Evolutionary conservation across 53 echinoderm and acorn worm genomes (phyloP), one percentile per base, ranked within the genome.

Genomic region (Astropecten irregularis): DNA sequence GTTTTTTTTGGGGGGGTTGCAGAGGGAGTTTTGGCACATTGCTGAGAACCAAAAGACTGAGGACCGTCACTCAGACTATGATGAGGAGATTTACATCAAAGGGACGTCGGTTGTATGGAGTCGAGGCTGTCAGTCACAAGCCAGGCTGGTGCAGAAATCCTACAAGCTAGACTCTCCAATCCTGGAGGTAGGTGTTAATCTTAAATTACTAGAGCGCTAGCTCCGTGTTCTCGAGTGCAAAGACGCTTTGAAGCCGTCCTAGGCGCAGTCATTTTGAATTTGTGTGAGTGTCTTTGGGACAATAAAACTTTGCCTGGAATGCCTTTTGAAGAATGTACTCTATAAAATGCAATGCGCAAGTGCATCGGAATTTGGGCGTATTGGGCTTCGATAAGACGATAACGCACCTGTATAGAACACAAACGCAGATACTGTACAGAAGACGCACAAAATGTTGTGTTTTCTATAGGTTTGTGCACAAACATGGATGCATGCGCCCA

Each of bases 1-100:
- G n/a, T n/a, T n/a, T n/a, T n/a, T n/a, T n/a, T n/a, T n/a, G n/a
- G n/a, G n/a, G n/a, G n/a, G n/a, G n/a, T n/a, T n/a, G n/a, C n/a
- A 85, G 86, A 66, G 38, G 55, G 91, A 91, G 82, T 69, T 59
- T 40, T 91, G 91, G 92, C 88, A 88, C 34, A 76, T 92, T 3
- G 37, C 73, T 44, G 76, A 71, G 35, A 83, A 57, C 40, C 29
- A 34, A 2, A 73, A 69, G 64, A 48, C 51, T 3, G 85, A 71
- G 27, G 18, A 42, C 22, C 34, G 69, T 46, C 35, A 84, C 22
- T 13, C 70, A 46, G 92, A 90, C 31, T 85, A 82, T 83, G 94
- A 97, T 28, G 97, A 97, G 40, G 97, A 97, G 69, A 63, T 97
- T 29, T 97, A 93, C 87, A 89, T 77, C 81, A 87, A 85, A 58